These are phyloP conservation scores for Pteropus alecto DNA, from an alignment of 2,113 vertebrate genomes.

Conservation along the genomic window DNA sequence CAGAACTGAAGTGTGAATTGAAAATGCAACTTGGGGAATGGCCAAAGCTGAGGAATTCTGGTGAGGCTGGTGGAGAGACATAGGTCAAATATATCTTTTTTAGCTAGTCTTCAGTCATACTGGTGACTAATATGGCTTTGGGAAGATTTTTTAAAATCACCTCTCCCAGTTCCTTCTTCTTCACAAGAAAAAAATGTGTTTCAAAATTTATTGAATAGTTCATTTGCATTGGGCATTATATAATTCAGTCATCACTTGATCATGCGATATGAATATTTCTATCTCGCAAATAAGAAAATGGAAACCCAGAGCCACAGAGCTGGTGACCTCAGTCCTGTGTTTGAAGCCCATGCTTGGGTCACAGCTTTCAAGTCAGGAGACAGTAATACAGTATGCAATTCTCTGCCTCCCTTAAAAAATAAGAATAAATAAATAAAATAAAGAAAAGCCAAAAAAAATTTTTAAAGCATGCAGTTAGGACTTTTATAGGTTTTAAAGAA, in stretches of 20 bases:
- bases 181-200: background rate
- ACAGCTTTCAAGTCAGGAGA: background rate
- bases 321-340: background rate
- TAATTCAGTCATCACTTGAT: background rate
- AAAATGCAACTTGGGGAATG: background rate
- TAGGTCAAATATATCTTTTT: background rate
- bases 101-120: background rate
- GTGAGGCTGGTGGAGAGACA: background rate
- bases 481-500: background rate
- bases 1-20: background rate
- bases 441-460: background rate
- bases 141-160: background rate
- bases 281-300: background rate
- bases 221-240: background rate
- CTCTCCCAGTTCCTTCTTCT: background rate
- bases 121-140: background rate
- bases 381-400: background rate
- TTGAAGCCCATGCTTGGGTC: background rate
- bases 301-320: background rate
- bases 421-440: background rate
- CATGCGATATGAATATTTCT: background rate
- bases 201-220: background rate
- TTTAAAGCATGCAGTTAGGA: background rate
- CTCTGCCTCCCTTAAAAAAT: background rate
- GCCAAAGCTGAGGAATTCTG: background rate